Conservation (phyloP, 2,113 vertebrate species). For the Nettapus auritus region DNA sequence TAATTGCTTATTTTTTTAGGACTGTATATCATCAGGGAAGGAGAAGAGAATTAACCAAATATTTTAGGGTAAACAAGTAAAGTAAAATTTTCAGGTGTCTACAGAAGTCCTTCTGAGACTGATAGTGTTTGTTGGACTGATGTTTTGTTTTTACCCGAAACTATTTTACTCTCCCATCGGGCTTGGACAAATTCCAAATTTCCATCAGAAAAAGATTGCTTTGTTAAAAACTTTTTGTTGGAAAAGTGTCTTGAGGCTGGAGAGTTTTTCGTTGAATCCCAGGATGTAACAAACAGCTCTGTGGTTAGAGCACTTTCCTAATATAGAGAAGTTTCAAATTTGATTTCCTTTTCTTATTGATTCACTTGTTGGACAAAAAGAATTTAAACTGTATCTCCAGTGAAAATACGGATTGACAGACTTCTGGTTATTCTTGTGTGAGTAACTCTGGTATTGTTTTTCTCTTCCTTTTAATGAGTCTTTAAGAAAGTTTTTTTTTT, state of each 20-base stretch:
- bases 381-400: neutral
- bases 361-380: neutral
- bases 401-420: neutral
- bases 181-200: neutral
- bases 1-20: neutral
- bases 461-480: neutral
- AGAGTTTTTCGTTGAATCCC: neutral
- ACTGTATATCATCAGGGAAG: neutral
- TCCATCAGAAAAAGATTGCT: neutral
- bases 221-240: neutral
- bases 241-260: neutral
- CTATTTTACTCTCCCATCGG: neutral
- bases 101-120: neutral
- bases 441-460: neutral
- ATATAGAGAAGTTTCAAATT: neutral
- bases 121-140: neutral
- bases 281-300: neutral
- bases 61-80: neutral
- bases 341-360: neutral
- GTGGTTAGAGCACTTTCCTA: rapidly evolving
- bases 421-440: neutral
- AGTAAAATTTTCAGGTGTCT: neutral
- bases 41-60: neutral
- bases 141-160: neutral
- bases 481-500: neutral